Evolutionary conservation across 1,140 invertebrate genomes (phyloP).

Genomic region (Halyomorpha halys): DNA sequence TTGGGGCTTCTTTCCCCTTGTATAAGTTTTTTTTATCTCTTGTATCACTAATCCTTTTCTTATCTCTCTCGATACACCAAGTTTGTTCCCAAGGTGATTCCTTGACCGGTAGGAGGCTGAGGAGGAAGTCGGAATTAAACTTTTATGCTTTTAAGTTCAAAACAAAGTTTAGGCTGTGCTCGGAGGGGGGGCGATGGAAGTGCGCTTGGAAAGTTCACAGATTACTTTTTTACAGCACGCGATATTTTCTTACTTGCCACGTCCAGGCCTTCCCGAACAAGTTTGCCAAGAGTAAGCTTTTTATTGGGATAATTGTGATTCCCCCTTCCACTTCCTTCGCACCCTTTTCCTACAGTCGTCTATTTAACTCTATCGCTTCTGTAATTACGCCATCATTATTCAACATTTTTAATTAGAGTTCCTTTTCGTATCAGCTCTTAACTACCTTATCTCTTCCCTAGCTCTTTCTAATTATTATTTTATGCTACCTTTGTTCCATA

Average conservation of each 20-base stretch:
- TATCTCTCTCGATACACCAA: background rate
- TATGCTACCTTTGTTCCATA: too few species aligned
- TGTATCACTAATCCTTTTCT: background rate
- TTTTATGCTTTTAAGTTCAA: conserved; percentile 24
- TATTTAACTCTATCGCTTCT: conserved; percentile 2
- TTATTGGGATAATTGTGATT: conserved; percentile 22
- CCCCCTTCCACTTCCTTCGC: background rate
- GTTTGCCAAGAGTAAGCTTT: conserved; percentile 2
- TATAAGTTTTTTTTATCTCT: too few species aligned
- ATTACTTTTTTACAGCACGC: conserved; percentile 22
- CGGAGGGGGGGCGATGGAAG: conserved; percentile 12
- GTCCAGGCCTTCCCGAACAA: conserved; percentile 12
- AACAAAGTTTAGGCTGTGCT: conserved; percentile 11
- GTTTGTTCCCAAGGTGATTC: conserved; percentile 7
- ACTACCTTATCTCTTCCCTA: too few species aligned
- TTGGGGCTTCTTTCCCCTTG: too few species aligned
- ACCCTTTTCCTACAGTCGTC: conserved; percentile 9
- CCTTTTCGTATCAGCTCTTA: too few species aligned
- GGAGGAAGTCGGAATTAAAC: conserved; percentile 12
- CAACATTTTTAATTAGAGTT: background rate
- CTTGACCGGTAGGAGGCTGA: conserved; percentile 10
- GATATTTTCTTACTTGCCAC: conserved; percentile 23
- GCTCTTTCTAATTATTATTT: too few species aligned
- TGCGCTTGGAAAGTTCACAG: conserved; percentile 15
- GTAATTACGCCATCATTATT: conserved; percentile 5